These are phyloP conservation scores for Crocidura indochinensis DNA, from an alignment of 2,797 vertebrate genomes.

Conservation along the genomic window DNA sequence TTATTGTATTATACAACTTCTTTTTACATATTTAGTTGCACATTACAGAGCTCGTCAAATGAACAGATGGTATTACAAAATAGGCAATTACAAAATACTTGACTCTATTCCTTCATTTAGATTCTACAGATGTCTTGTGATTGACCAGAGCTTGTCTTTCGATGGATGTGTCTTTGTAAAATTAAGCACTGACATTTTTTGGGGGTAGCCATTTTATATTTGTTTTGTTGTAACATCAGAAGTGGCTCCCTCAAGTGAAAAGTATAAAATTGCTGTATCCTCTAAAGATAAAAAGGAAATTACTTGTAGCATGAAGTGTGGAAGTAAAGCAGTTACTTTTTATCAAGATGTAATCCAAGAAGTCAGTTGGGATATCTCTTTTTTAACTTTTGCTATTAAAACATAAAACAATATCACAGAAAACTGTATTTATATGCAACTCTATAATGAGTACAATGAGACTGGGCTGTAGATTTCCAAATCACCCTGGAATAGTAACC, in stretches of 20 bases:
- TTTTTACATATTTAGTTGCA: conserved; percentile 34
- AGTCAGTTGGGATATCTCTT: conserved; percentile 33
- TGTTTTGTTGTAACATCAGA: conserved; percentile 71
- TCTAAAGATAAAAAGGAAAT: conserved; percentile 68
- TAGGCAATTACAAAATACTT: conserved; percentile 49
- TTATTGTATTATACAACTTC: background rate
- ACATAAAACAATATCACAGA: conserved; percentile 61
- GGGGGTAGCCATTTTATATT: conserved; percentile 55
- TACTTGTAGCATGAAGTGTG: conserved; percentile 50
- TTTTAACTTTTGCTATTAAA: conserved; percentile 51
- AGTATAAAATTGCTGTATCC: conserved; percentile 61
- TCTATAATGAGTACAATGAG: conserved; percentile 44
- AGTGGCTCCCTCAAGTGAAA: conserved; percentile 64
- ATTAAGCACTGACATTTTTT: background rate
- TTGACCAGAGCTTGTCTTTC: conserved; percentile 26
- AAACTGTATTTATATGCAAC: conserved; percentile 43
- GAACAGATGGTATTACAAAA: background rate
- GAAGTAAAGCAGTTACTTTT: conserved; percentile 50
- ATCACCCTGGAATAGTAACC: conserved; percentile 30
- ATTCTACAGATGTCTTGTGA: conserved; percentile 12
- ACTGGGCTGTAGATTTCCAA: conserved; percentile 57
- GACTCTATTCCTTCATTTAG: conserved; percentile 26
- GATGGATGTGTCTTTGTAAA: conserved; percentile 58
- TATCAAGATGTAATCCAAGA: conserved; percentile 62
- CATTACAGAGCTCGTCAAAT: conserved; percentile 8